These are phyloP conservation scores for Drosophila mulleri DNA, from an alignment of 2,888 invertebrate genomes.

Conservation along the genomic window DNA sequence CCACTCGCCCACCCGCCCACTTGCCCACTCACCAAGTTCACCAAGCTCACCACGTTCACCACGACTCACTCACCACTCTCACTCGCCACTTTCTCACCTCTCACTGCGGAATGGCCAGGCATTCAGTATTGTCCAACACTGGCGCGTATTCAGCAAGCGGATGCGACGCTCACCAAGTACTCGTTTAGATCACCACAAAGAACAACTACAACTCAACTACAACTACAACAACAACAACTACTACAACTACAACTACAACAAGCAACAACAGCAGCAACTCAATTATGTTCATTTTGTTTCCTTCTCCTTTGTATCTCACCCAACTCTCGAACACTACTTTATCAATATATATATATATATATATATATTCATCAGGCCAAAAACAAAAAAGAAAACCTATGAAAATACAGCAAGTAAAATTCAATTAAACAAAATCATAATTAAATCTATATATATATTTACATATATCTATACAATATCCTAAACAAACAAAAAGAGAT, in stretches of 20 bases:
- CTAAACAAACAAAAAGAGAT: conserved; percentile 2
- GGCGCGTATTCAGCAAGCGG: conserved; percentile 33
- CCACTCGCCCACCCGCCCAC: conserved; percentile 28
- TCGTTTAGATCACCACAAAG: conserved; percentile 51
- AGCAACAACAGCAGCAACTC: conserved; percentile 29
- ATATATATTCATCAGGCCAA: conserved; percentile 27
- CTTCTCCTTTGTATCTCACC: conserved; percentile 33
- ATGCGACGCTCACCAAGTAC: conserved; percentile 41
- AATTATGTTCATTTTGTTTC: conserved; percentile 16
- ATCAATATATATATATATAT: conserved; percentile 9
- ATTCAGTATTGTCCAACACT: conserved; percentile 37
- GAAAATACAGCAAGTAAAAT: conserved; percentile 9
- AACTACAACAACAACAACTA: background rate
- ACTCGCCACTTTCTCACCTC: conserved; percentile 20
- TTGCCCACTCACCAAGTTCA: conserved; percentile 13
- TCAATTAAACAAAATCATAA: conserved; percentile 37
- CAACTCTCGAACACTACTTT: conserved; percentile 44
- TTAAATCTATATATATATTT: conserved; percentile 19
- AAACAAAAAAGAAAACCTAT: conserved; percentile 14
- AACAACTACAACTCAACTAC: conserved; percentile 29
- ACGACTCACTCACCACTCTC: conserved; percentile 15
- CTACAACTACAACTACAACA: conserved; percentile 5
- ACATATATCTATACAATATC: conserved; percentile 2
- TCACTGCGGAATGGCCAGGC: conserved; percentile 57
- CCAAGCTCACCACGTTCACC: conserved; percentile 10